Conservation (phyloP, 2,113 vertebrate genomes). For the Syrmaticus mikado region DNA sequence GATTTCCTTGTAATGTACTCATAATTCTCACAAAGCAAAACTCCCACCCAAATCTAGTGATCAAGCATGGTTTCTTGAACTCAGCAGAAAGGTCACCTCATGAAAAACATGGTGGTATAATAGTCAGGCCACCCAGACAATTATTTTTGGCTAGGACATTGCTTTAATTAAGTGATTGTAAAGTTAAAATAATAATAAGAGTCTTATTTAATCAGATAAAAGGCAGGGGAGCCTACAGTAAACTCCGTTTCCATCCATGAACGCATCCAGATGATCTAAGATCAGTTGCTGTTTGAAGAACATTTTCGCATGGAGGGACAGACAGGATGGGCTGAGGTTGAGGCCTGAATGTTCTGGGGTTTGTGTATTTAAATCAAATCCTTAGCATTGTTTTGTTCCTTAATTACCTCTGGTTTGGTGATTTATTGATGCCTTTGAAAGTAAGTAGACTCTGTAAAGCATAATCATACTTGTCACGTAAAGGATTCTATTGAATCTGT, state of each 20-base stretch:
- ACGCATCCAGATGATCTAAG: background rate
- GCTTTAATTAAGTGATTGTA: slow-evolving; percentile 33
- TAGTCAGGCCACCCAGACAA: slow-evolving; percentile 40
- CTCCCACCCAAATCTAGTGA: slow-evolving; percentile 23
- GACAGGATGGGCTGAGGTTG: slow-evolving; percentile 7
- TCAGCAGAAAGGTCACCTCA: slow-evolving; percentile 46
- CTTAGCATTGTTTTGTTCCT: background rate
- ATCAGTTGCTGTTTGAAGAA: slow-evolving; percentile 1
- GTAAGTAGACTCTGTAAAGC: background rate
- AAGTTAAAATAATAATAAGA: slow-evolving; percentile 56
- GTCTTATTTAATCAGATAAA: slow-evolving; percentile 41
- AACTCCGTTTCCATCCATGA: slow-evolving; percentile 7
- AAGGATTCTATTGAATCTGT: background rate
- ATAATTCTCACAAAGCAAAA: slow-evolving; percentile 43
- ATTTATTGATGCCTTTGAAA: slow-evolving; percentile 39
- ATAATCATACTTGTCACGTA: background rate
- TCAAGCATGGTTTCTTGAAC: slow-evolving; percentile 29
- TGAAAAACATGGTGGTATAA: slow-evolving; percentile 29
- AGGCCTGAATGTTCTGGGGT: slow-evolving; percentile 5
- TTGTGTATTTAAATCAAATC: slow-evolving; percentile 30
- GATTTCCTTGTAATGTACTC: slow-evolving; percentile 36
- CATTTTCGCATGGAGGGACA: background rate
- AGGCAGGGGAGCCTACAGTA: background rate
- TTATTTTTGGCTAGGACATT: slow-evolving; percentile 28
- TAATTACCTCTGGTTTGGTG: slow-evolving; percentile 33